Evolutionary conservation across 2,888 invertebrate genomes (phyloP).

Genomic region (Drosophila nr. perissopoda): DNA sequence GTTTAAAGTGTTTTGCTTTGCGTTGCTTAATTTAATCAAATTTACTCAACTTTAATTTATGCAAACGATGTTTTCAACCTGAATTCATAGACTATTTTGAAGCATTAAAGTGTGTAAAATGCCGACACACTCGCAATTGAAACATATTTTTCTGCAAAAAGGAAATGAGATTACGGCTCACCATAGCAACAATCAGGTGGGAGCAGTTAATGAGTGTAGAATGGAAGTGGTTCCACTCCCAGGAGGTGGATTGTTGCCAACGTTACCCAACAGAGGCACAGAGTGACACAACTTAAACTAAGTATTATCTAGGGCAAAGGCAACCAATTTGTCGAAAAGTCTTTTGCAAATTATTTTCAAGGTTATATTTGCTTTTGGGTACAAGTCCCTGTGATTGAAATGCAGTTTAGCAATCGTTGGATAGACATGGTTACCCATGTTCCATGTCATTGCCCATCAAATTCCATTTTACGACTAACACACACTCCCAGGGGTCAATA

Average conservation of each 20-base stretch:
- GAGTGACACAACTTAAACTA: slow-evolving; percentile 15
- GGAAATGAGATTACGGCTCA: neutral
- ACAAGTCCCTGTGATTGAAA: slow-evolving; percentile 58
- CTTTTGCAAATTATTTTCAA: slow-evolving; percentile 24
- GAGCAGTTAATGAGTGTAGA: neutral
- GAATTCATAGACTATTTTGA: slow-evolving; percentile 2
- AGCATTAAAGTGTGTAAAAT: neutral
- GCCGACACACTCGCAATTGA: neutral
- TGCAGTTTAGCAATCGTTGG: slow-evolving; percentile 56
- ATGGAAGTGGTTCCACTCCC: neutral
- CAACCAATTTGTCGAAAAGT: slow-evolving; percentile 27
- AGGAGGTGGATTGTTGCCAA: slow-evolving; percentile 12
- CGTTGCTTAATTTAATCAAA: slow-evolving; percentile 23
- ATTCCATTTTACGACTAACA: slow-evolving; percentile 59
- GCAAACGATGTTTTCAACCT: neutral
- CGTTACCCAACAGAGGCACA: slow-evolving; percentile 13
- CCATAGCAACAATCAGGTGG: slow-evolving; percentile 14
- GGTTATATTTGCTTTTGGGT: slow-evolving; percentile 4
- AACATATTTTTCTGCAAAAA: neutral
- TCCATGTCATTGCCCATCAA: slow-evolving; percentile 49
- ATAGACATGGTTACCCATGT: slow-evolving; percentile 21
- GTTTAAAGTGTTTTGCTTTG: slow-evolving; percentile 21
- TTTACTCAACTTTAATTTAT: slow-evolving; percentile 22
- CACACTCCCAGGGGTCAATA: slow-evolving; percentile 44
- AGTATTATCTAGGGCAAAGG: slow-evolving; percentile 19